Percentiles rank a stretch among this genome's conserved stretches.
These are phyloP conservation scores for Drosophila sproati DNA, from an alignment of 1,140 invertebrate genomes.

Conservation along the genomic window DNA sequence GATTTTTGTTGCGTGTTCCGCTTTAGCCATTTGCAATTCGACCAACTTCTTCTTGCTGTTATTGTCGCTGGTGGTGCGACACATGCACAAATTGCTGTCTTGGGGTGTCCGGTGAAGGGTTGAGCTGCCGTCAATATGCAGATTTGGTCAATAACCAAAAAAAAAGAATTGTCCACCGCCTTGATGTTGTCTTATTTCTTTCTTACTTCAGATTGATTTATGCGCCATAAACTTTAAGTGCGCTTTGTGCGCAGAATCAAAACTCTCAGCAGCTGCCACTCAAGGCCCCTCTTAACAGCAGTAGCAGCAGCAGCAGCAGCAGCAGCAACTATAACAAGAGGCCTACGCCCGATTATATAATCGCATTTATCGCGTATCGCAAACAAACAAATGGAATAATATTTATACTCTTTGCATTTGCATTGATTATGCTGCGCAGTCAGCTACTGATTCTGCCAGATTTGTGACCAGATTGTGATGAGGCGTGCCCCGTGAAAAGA, in stretches of 20 bases:
- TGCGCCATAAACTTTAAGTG: conserved; percentile 51
- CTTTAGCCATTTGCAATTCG: conserved; percentile 28
- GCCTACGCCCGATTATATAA: conserved; percentile 51
- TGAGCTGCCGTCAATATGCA: conserved; percentile 41
- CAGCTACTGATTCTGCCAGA: conserved; percentile 35
- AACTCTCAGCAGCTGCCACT: conserved; percentile 26
- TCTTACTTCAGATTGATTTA: conserved; percentile 37
- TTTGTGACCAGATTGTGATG: conserved; percentile 50
- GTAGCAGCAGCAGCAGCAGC: not conserved
- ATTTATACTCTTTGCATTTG: conserved; percentile 15
- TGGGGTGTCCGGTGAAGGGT: conserved; percentile 51
- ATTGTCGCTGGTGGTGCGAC: conserved; percentile 7
- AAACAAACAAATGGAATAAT: conserved; percentile 18
- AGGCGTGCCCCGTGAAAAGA: conserved; percentile 19
- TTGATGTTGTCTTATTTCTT: not conserved
- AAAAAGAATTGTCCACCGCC: conserved; percentile 41
- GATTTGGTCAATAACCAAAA: conserved; percentile 33
- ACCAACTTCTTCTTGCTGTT: conserved; percentile 5
- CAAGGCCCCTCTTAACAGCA: conserved; percentile 27
- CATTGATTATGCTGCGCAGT: conserved; percentile 43
- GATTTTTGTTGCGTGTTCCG: conserved; percentile 30
- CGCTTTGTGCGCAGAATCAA: conserved; percentile 44
- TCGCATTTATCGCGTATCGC: conserved; percentile 24
- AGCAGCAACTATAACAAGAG: conserved; percentile 5
- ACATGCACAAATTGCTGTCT: conserved; percentile 33